These are phyloP conservation scores for Himalopsyche phryganea DNA, from an alignment of 1,140 invertebrate genomes.

Conservation along the genomic window DNA sequence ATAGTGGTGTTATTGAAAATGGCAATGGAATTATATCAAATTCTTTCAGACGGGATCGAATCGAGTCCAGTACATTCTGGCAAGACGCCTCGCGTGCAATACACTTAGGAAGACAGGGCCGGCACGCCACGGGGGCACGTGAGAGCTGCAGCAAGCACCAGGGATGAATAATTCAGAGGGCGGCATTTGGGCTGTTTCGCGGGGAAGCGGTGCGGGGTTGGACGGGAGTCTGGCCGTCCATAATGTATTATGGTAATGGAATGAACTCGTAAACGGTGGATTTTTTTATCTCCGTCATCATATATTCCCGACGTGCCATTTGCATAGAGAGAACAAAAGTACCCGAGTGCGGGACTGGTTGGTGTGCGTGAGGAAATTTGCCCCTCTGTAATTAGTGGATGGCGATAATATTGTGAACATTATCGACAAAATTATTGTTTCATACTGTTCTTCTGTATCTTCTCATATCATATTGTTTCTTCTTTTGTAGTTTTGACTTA, in stretches of 20 bases:
- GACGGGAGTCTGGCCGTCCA: conserved; percentile 9
- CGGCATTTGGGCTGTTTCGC: not conserved
- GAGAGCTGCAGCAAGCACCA: not conserved
- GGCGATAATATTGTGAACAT: too few species aligned
- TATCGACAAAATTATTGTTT: too few species aligned
- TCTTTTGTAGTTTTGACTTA: too few species aligned
- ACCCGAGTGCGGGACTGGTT: too few species aligned
- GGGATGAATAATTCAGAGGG: conserved; percentile 1
- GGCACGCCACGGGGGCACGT: not conserved
- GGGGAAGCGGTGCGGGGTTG: not conserved
- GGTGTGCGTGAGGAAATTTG: too few species aligned
- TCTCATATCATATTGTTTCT: too few species aligned
- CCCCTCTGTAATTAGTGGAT: not conserved
- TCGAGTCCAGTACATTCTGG: not conserved
- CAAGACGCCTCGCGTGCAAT: conserved; percentile 15
- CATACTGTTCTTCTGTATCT: too few species aligned
- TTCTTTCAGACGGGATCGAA: too few species aligned
- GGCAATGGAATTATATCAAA: too few species aligned
- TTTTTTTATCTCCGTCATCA: conserved; percentile 32
- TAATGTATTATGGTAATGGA: conserved; percentile 35
- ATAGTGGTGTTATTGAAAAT: too few species aligned
- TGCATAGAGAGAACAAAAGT: conserved; percentile 26
- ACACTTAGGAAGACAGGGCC: conserved; percentile 23
- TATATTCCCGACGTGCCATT: conserved; percentile 18
- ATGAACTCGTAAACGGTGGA: conserved; percentile 34